Conservation (phyloP, 1,140 invertebrate species). For the Drosophila mojavensis region DNA sequence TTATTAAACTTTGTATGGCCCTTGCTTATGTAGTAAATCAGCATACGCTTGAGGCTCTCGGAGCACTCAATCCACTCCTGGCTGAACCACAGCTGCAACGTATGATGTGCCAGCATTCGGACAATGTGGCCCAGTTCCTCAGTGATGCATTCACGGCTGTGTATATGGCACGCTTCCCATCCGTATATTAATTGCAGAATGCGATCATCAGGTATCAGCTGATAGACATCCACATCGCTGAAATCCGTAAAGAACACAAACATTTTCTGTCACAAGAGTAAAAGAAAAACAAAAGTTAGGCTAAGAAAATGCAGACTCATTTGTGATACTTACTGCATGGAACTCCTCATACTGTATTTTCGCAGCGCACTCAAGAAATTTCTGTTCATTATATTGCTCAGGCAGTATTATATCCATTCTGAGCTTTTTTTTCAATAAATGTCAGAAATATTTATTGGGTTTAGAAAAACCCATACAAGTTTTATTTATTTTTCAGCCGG, state of each 20-base stretch:
- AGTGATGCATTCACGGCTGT: constrained; percentile 19
- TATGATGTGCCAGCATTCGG: constrained; percentile 62
- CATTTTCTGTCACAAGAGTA: constrained; percentile 51
- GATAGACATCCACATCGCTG: constrained; percentile 74
- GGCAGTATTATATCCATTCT: constrained; percentile 64
- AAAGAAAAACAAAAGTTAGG: not conserved
- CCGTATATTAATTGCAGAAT: constrained; percentile 61
- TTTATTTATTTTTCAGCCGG: constrained; percentile 23
- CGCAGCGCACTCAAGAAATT: constrained; percentile 54
- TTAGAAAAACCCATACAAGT: constrained; percentile 1
- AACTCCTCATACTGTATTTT: constrained; percentile 65
- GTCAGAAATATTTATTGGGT: constrained; percentile 1
- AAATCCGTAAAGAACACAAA: constrained; percentile 51
- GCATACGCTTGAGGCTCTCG: constrained; percentile 38
- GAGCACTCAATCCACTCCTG: constrained; percentile 69
- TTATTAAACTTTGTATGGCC: constrained; percentile 36
- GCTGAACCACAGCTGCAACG: constrained; percentile 69
- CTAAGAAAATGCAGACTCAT: not conserved
- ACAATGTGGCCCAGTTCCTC: constrained; percentile 51
- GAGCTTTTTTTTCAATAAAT: not conserved
- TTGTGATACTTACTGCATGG: constrained; percentile 43
- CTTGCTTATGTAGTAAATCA: constrained; percentile 54
- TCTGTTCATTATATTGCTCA: constrained; percentile 39
- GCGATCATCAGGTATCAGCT: constrained; percentile 67
- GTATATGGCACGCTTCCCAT: constrained; percentile 66